Evolutionary conservation across 2,888 invertebrate genomes (phyloP), one percentile per base, ranked within the genome.

Genomic region (Dicyrtoma fusca): DNA sequence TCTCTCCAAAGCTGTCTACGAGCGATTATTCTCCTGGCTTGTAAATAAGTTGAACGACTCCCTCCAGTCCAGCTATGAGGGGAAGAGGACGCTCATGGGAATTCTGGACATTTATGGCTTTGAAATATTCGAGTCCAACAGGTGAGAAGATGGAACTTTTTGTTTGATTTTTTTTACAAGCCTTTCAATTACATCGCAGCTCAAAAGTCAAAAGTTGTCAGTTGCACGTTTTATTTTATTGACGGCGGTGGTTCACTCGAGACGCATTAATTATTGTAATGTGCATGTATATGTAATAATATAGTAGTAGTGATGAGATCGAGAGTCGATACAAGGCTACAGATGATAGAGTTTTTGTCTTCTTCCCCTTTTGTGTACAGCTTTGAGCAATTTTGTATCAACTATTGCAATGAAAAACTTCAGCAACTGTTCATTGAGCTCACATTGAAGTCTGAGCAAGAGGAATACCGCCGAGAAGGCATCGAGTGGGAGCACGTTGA

Each of bases 51-150:
- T 95, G 65, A 95, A 95, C 84, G 84, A 87, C 34, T 91, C 93
- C 0, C 84, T 94, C 25, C 88, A 89, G 70, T 87, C 90, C 0
- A 74, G 81, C 11, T 86, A 85, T 51, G 84, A 87, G 19, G 84
- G 85, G 0, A 86, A 86, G 74, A 89, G 89, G 23, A 87, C 87
- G 1, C 91, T 94, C 0, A 92, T 95, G 85, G 95, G 95, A 1
- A 92, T 96, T 79, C 85, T 96, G 78, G 95, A 96, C 83, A 96
- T 96, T 81, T 96, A 96, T 81, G 96, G 95, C 63, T 96, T 96
- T 83, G 95, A 96, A 84, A 94, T 96, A 78, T 95, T 96, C 86
- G 88, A 92, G 68, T 90, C 88, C 79, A 96, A 96, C 83, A 92
- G 92, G 90, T 91, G 81, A 82, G 82, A 49, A 63, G 8, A 34